A percentile compares a stretch with the other conserved stretches of the same genome.
phyloP scores from a whole-genome alignment of 2,888 invertebrate species.

The Cephus spinipes region DNA sequence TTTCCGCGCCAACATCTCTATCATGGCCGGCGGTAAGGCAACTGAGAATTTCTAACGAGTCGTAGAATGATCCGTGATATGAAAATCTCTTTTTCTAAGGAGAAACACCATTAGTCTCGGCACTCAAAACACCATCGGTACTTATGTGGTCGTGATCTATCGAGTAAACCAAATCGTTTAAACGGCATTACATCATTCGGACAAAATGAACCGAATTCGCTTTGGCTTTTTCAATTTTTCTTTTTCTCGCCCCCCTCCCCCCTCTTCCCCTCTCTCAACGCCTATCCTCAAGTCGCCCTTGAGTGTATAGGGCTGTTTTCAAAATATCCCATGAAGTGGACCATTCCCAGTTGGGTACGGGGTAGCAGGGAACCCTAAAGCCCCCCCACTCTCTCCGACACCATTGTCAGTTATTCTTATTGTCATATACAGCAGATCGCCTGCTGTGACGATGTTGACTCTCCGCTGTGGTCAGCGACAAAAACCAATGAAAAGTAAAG shows the following conservation, averaged over 20 bases:
- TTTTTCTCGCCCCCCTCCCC: not conserved
- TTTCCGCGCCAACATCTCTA: not conserved
- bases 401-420: not conserved
- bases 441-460: conserved; percentile 60
- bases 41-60: not conserved
- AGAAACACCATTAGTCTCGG: not conserved
- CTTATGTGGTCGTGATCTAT: not conserved
- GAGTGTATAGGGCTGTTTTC: not conserved
- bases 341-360: not conserved
- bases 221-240: not conserved
- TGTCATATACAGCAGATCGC: conserved; percentile 29
- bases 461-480: conserved; percentile 58
- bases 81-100: not conserved
- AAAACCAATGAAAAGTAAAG: conserved; percentile 41
- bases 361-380: not conserved
- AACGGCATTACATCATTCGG: not conserved
- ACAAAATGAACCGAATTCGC: not conserved
- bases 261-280: not conserved
- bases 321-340: not conserved
- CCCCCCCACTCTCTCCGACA: not conserved
- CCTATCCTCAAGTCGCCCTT: not conserved
- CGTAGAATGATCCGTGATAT: not conserved
- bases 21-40: not conserved
- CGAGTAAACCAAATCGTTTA: not conserved
- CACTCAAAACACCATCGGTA: not conserved